Base-by-base conservation (phyloP, 92 coral and sea anemone species). In the Actinostola sp. region DNA sequence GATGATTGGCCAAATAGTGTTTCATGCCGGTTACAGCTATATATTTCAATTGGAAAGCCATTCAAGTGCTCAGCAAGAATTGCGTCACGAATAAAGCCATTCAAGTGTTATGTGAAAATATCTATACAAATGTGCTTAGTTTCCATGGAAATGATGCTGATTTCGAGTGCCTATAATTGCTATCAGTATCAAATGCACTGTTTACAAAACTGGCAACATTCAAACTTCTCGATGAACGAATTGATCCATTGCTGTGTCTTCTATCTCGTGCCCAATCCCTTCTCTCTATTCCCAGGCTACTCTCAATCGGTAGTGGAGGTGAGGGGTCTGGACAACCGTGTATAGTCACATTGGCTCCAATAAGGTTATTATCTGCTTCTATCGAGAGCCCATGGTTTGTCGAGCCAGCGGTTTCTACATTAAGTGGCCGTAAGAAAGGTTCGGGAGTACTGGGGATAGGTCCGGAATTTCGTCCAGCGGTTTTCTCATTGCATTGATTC, bases 131-230 rank as follows among this genome's bases (percentile, higher is more conserved):
- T 17, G 72, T 66, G 28, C 54, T 66, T n/a, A 66, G 54, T 48
- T 46, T 66, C 59, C 72, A 66, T 43, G 72, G 72, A 20, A 66
- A 66, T 25, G 72, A 48, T 2, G 72, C 44, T 16, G 72, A 66
- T 19, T 46, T 66, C 10, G 41, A 30, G 14, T 26, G 24, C 26
- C 38, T 44, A 2, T 26, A 42, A 44, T 38, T 44, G 26, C 9
- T 12, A 30, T 31, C 72, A 12, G 38, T 66, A 8, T 46, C 58
- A 15, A 21, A 66, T 8, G 58, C 72, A 14, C 53, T 27, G 59
- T 64, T 64, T 1, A 64, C 33, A 42, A 38, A 13, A 28, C 38
- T 64, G 51, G 14, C 27, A 29, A 44, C 15, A 36, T 20, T 43
- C 12, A 64, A 64, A 43, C 70, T 14, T 25, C 8, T 41, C 8